Evolutionary conservation across 30 jellyfish, hydroid and myxozoan species (phyloP).

Genomic region (Clytia hemisphaerica): DNA sequence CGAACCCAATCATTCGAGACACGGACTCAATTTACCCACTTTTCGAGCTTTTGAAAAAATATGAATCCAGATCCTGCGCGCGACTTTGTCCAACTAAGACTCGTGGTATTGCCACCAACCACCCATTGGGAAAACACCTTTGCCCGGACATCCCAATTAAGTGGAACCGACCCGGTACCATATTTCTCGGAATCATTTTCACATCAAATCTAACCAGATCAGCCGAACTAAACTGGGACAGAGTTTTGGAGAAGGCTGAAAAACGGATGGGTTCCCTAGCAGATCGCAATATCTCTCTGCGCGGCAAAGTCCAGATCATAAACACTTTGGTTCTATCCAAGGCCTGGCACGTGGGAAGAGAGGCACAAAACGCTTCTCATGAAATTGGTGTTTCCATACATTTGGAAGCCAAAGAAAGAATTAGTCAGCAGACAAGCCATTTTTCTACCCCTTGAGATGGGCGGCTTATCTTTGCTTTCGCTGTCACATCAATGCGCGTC

Average conservation of each 20-base stretch:
- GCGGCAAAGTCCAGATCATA: not conserved
- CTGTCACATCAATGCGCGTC: too few species aligned
- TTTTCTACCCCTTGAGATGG: too few species aligned
- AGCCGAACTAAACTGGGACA: not conserved
- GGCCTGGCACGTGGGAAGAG: not conserved
- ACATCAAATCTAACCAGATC: too few species aligned
- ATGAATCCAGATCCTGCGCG: conserved; percentile 1
- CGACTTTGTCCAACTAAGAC: not conserved
- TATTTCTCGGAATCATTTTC: conserved; percentile 3
- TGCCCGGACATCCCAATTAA: too few species aligned
- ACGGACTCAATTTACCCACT: not conserved
- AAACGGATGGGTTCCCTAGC: not conserved
- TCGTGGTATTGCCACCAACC: too few species aligned
- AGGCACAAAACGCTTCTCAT: too few species aligned
- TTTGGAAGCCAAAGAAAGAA: too few species aligned
- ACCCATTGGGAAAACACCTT: too few species aligned
- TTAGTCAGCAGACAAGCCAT: too few species aligned
- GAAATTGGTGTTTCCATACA: too few species aligned
- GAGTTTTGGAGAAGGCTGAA: not conserved
- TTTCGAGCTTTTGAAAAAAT: not conserved
- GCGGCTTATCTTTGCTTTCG: too few species aligned
- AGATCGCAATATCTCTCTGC: not conserved
- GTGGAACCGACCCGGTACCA: too few species aligned
- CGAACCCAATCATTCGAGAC: not conserved
- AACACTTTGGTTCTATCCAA: not conserved